Conservation (phyloP, 2,797 vertebrate genomes). For the Hemitrygon akajei region DNA sequence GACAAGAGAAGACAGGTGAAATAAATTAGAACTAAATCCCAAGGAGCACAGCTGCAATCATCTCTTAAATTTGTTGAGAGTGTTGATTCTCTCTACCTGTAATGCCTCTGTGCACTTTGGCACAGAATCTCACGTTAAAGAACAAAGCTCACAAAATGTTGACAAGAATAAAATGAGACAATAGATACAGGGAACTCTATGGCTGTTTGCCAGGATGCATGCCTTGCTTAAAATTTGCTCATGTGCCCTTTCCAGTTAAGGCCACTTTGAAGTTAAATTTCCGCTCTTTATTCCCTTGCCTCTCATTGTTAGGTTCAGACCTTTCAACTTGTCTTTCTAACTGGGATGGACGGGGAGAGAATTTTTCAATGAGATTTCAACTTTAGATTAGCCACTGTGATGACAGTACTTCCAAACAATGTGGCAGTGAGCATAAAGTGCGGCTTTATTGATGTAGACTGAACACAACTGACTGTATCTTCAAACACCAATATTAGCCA, state of each 20-base stretch:
- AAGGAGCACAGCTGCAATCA: background rate
- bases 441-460: background rate
- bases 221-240: background rate
- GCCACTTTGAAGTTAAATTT: slow-evolving; percentile 4
- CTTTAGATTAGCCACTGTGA: background rate
- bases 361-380: background rate
- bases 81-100: no score
- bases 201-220: background rate
- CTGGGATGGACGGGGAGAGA: background rate
- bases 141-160: background rate
- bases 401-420: background rate
- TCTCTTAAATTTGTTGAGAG: background rate
- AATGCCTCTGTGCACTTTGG: background rate
- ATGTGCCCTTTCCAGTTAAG: background rate
- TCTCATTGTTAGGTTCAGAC: background rate
- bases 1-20: background rate
- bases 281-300: background rate
- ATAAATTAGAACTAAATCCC: background rate
- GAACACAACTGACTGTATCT: background rate
- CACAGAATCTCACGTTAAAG: background rate
- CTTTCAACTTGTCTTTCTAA: background rate
- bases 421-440: background rate
- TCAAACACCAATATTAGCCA: background rate
- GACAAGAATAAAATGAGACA: background rate
- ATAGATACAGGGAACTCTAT: background rate